Evolutionary conservation across 2,113 vertebrate genomes (phyloP).

Genomic region (Hyla sarda): DNA sequence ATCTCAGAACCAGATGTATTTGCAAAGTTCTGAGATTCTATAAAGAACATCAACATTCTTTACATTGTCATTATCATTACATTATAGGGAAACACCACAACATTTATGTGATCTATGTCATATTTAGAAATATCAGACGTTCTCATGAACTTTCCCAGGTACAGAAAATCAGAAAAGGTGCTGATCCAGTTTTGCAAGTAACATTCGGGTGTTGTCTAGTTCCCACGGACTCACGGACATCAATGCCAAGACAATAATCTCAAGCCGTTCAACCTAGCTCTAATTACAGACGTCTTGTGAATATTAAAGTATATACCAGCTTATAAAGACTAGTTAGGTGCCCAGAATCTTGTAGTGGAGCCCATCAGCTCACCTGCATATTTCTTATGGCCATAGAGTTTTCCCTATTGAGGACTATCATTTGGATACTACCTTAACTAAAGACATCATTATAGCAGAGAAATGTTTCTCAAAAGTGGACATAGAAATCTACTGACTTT

Average conservation of each 20-base stretch:
- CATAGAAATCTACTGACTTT: too few species aligned
- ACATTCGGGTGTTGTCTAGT: conserved; percentile 46
- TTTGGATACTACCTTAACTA: too few species aligned
- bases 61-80: background rate
- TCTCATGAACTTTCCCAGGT: conserved; percentile 35
- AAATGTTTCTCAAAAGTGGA: too few species aligned
- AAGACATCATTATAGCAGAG: too few species aligned
- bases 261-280: conserved; percentile 30
- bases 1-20: background rate
- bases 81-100: background rate
- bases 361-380: background rate
- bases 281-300: conserved; percentile 51
- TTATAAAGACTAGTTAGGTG: conserved; percentile 27
- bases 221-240: conserved; percentile 49
- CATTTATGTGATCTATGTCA: background rate
- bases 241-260: conserved; percentile 49
- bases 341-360: background rate
- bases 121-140: background rate
- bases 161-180: conserved; percentile 44
- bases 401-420: too few species aligned
- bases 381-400: background rate
- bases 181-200: conserved; percentile 46
- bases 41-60: background rate
- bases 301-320: conserved; percentile 40
- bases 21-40: too few species aligned